Evolutionary conservation across 2,888 invertebrate species (phyloP).

Genomic region (Artemia sp.): DNA sequence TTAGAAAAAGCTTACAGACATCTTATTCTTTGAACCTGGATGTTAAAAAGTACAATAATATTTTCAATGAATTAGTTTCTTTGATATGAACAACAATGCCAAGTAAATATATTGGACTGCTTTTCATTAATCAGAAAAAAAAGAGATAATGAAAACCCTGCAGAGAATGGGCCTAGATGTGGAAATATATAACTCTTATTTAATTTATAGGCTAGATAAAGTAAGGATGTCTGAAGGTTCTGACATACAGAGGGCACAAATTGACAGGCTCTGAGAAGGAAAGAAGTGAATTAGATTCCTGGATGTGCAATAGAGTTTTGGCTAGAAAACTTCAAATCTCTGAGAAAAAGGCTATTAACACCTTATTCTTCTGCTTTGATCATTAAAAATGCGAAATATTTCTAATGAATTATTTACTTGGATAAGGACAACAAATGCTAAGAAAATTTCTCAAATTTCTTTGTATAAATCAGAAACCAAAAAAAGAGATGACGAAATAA

Average conservation of each 20-base stretch:
- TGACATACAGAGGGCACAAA: no score
- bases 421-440: not conserved
- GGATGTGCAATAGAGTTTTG: slow-evolving; percentile 7
- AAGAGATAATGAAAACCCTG: not conserved
- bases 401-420: not conserved
- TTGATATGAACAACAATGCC: not conserved
- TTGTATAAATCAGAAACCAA: slow-evolving; percentile 11
- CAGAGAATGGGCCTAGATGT: not conserved
- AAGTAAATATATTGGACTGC: slow-evolving; percentile 4
- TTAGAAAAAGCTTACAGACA: not conserved
- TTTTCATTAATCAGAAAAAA: no score
- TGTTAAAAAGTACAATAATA: not conserved
- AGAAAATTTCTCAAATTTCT: not conserved
- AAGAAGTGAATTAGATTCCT: slow-evolving; percentile 2
- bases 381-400: not conserved
- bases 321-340: not conserved
- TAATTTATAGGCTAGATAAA: slow-evolving; percentile 17
- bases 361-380: not conserved
- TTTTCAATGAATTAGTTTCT: not conserved
- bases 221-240: no score
- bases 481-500: slow-evolving; percentile 12
- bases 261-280: no score
- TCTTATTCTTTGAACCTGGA: not conserved
- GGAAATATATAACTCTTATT: not conserved
- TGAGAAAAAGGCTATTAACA: not conserved